A percentile compares a stretch with the other conserved stretches of the same genome.
phyloP scores from a whole-genome alignment of 2,797 vertebrate species.

The Chrysocyon brachyurus region DNA sequence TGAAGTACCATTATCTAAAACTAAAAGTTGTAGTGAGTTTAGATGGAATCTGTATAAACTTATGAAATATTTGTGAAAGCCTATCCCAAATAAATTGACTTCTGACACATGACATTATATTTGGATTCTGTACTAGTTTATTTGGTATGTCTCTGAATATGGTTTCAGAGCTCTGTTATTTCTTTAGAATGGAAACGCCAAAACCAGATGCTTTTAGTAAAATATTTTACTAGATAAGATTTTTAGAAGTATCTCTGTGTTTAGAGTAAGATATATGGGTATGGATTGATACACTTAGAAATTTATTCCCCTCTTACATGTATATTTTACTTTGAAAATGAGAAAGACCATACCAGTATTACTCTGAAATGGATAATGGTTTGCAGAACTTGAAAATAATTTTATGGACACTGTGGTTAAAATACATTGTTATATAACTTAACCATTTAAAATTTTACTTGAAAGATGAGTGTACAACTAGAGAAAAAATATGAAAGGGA shows the following conservation, averaged over 20 bases:
- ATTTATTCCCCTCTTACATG: background rate
- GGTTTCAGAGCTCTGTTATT: conserved; percentile 16
- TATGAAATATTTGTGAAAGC: background rate
- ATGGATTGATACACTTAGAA: conserved; percentile 41
- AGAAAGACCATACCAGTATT: background rate
- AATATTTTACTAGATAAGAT: conserved; percentile 56
- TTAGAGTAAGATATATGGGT: background rate
- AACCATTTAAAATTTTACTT: background rate
- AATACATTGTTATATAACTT: background rate
- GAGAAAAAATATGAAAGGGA: background rate
- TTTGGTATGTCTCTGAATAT: conserved; percentile 20
- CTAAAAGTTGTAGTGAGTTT: background rate
- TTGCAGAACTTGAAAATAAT: conserved; percentile 28
- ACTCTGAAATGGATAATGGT: background rate
- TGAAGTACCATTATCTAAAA: background rate
- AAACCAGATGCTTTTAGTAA: conserved; percentile 38
- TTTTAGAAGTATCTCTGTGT: conserved; percentile 32
- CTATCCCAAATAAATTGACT: background rate
- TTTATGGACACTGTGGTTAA: background rate
- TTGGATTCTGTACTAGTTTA: background rate
- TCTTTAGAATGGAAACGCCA: background rate
- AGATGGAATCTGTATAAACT: background rate
- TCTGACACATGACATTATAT: background rate
- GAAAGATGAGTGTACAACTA: background rate
- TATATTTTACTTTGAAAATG: conserved; percentile 44